Percentiles rank a stretch among this genome's conserved stretches.
Conservation (phyloP, 2,113 vertebrate species). For the Eurystomus gularis region DNA sequence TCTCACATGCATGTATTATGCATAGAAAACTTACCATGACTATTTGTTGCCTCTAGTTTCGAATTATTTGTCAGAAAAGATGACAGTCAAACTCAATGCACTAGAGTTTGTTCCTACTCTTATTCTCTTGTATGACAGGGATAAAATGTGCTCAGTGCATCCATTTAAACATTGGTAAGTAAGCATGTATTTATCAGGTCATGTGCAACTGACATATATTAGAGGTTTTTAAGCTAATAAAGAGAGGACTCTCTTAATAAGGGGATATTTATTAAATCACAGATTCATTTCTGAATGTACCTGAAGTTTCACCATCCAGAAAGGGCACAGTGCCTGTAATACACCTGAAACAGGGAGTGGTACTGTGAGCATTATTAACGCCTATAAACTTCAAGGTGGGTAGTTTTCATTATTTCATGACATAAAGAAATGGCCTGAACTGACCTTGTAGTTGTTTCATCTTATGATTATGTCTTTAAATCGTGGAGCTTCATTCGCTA, state of each 20-base stretch:
- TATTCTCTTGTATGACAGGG: neutral
- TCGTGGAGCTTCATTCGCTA: neutral
- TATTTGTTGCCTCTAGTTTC: neutral
- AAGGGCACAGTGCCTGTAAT: neutral
- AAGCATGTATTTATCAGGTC: neutral
- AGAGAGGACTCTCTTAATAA: neutral
- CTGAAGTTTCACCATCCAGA: neutral
- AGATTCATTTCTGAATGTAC: neutral
- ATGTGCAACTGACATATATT: neutral
- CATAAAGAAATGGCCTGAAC: neutral
- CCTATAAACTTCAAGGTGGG: neutral
- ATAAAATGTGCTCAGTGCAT: neutral
- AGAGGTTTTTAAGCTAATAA: neutral
- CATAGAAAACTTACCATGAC: neutral
- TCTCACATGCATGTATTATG: neutral
- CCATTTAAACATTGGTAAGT: neutral
- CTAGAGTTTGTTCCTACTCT: neutral
- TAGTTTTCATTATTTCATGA: neutral
- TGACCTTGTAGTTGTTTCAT: neutral
- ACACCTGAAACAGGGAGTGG: neutral
- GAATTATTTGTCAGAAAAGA: slow-evolving; percentile 6
- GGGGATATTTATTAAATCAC: neutral
- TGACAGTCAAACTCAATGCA: neutral
- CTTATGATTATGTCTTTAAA: neutral
- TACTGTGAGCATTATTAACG: neutral